These are phyloP conservation scores for Sprattus sprattus DNA, from an alignment of 2,113 vertebrate species.

Conservation along the genomic window DNA sequence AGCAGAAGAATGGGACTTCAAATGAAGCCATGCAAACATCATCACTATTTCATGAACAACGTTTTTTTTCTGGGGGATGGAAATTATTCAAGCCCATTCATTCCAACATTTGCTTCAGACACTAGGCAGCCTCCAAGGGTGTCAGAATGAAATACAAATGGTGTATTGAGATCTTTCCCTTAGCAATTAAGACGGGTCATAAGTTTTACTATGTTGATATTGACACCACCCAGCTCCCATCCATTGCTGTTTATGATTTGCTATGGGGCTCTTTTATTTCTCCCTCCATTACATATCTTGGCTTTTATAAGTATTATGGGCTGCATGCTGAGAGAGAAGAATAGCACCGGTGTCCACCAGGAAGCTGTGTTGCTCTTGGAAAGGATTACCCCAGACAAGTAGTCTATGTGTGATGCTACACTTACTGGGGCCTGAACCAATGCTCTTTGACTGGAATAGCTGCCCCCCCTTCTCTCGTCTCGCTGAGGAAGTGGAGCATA, in stretches of 20 bases:
- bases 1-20: not conserved
- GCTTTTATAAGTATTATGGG: not conserved
- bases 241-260: not conserved
- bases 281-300: not conserved
- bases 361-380: not conserved
- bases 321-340: not conserved
- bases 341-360: not conserved
- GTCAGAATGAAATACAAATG: not conserved
- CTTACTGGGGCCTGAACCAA: not conserved
- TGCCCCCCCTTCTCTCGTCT: not conserved
- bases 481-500: slow-evolving; percentile 44
- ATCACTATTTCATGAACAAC: not conserved
- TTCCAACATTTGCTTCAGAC: not conserved
- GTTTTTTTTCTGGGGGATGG: not conserved
- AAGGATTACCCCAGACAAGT: not conserved
- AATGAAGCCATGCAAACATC: not conserved
- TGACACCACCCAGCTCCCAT: not conserved
- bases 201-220: slow-evolving; percentile 1
- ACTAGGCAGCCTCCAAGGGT: not conserved
- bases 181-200: slow-evolving; percentile 2
- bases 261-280: not conserved
- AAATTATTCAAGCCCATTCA: not conserved
- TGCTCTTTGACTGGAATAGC: not conserved
- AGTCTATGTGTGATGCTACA: not conserved
- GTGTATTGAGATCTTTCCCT: not conserved